Evolutionary conservation across 2,797 vertebrate genomes (phyloP).

Genomic region (Lepilemur ruficaudatus): DNA sequence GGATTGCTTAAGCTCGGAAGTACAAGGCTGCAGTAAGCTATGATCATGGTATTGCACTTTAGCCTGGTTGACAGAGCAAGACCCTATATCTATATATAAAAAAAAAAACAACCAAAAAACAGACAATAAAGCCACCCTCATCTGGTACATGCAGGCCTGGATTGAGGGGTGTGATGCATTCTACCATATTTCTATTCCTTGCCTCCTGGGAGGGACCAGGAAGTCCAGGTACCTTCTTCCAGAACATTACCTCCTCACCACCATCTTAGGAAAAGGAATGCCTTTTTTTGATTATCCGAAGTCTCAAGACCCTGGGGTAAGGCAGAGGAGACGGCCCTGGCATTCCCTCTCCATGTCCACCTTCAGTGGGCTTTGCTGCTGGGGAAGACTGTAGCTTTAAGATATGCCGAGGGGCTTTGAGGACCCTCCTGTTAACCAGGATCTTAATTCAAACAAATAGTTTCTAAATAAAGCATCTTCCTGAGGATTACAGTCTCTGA

Average conservation of each 20-base stretch:
- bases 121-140: neutral
- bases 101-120: neutral
- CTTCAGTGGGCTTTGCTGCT: neutral
- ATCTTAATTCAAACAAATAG: neutral
- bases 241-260: neutral
- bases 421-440: neutral
- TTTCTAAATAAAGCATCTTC: conserved; percentile 11
- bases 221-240: neutral
- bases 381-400: neutral
- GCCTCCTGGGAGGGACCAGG: neutral
- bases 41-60: neutral
- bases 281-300: neutral
- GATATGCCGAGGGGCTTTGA: neutral
- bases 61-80: neutral
- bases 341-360: neutral
- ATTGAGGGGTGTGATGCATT: neutral
- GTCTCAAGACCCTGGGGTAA: neutral
- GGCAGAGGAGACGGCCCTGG: neutral
- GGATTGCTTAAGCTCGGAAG: neutral
- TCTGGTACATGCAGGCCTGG: neutral
- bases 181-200: neutral
- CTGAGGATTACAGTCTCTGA: neutral
- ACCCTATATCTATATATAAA: neutral
- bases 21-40: neutral
- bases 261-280: neutral